A percentile compares a stretch with the other conserved stretches of the same genome.
phyloP scores from a whole-genome alignment of 2,797 vertebrate species.

The Rhinogobio ventralis region DNA sequence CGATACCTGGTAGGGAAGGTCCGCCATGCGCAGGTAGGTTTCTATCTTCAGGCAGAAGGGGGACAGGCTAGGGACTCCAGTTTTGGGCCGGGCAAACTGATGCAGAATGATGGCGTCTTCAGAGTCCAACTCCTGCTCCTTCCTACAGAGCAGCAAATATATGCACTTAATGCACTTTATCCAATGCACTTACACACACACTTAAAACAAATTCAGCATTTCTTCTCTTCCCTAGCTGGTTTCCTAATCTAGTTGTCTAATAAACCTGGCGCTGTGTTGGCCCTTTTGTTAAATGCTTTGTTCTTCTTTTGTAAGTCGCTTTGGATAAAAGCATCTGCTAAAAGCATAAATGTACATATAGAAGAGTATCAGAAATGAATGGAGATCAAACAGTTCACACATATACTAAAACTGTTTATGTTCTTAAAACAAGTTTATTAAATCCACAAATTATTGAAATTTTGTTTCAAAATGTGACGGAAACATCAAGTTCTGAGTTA shows the following conservation, averaged over 20 bases:
- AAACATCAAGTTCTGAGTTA: neutral
- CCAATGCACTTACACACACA: neutral
- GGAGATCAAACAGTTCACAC: neutral
- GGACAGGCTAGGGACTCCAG: constrained; percentile 91
- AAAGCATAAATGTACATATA: too few relatives aligned
- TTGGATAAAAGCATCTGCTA: neutral
- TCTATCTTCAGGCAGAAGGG: constrained; percentile 98
- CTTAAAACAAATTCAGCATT: neutral
- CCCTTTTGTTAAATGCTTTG: neutral
- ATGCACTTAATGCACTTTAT: neutral
- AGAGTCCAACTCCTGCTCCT: constrained; percentile 96
- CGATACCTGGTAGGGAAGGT: constrained; percentile 95
- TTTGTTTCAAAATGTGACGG: neutral
- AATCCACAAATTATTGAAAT: neutral
- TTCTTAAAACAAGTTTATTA: neutral
- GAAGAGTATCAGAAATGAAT: neutral
- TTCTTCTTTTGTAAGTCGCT: neutral
- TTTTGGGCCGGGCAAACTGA: constrained; percentile 94
- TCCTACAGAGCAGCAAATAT: constrained; percentile 75
- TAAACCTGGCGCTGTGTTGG: neutral
- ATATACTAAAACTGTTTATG: neutral
- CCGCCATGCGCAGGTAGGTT: constrained; percentile 97
- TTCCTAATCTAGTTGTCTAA: neutral
- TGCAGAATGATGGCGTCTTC: constrained; percentile 98
- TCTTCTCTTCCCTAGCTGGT: neutral